Base-by-base conservation (phyloP, 2,113 vertebrate genomes). In the Festucalex cinctus region DNA sequence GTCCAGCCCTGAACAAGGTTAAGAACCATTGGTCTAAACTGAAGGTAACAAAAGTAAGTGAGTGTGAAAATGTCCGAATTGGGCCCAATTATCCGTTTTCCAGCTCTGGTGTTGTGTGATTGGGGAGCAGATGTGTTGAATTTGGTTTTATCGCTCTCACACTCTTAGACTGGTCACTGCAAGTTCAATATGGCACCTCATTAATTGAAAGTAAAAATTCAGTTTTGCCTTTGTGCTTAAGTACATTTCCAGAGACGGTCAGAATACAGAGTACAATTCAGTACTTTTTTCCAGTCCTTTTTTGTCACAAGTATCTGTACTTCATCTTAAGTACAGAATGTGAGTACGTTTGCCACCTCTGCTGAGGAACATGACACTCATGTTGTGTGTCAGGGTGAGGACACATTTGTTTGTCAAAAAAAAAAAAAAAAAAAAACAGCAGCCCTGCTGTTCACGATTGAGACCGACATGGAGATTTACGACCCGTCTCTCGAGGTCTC, bases 371-470 rank as follows among this genome's bases (percentile, higher is more conserved):
- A 26, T 14, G 54, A 57, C 26, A 32, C 54, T 32, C 26, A 7
- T 32, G 14, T 57, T 26, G 14, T 12, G 24, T 28, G 51, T 53
- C 51, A 24, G 49, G 51, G n/a, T 24, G 51, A 53, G 51, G 51
- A 53, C 22, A 24, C 51, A 12, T 51, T 59, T 59, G 57, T 59
- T 59, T 59, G 57, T 60, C 17, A 1, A 37, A 32, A 32, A 36
- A 36, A 9, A 39, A 39, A 39, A 39, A 39, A 39, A 39, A 6
- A 44, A 13, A 59, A 60, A 61, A 61, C 59, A 22, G 59, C 36
- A 61, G 59, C 59, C 10, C 82, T 66, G 74, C 68, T 72, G 65
- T 51, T 69, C 71, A 73, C 39, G 22, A 62, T 26, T 1, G n/a
- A 41, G n/a, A 43, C 39, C 9, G 19, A 60, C 58, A n/a, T 16